Evolutionary conservation across 2,888 invertebrate genomes (phyloP).

Genomic region (Tetragonula carbonaria): DNA sequence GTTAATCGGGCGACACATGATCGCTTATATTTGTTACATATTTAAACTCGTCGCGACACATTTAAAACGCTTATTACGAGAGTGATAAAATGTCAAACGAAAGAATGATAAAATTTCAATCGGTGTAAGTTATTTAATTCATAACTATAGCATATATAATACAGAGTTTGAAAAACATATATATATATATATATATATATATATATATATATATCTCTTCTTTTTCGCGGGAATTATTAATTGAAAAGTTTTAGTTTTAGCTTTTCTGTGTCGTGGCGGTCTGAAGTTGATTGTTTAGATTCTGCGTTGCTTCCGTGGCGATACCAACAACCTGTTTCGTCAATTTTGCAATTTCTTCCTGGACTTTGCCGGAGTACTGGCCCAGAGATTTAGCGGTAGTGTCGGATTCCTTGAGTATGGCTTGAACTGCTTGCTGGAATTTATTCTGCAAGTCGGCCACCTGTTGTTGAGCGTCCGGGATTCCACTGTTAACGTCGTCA

Average conservation of each 20-base stretch:
- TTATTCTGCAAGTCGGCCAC: constrained; percentile 76
- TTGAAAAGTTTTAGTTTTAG: constrained; percentile 1
- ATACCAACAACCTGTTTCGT: constrained; percentile 80
- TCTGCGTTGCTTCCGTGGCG: constrained; percentile 78
- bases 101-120: background rate
- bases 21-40: background rate
- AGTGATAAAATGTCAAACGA: background rate
- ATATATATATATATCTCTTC: background rate
- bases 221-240: background rate
- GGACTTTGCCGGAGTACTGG: constrained; percentile 76
- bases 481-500: constrained; percentile 76
- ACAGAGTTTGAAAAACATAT: background rate
- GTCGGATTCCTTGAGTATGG: constrained; percentile 77
- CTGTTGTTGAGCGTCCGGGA: constrained; percentile 79
- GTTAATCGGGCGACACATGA: background rate
- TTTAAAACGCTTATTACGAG: background rate
- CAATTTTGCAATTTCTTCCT: constrained; percentile 77
- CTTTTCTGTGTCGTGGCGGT: constrained; percentile 62
- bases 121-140: background rate
- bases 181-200: too few species aligned
- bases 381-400: constrained; percentile 76
- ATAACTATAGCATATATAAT: constrained; percentile 26
- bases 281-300: constrained; percentile 76
- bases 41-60: too few species aligned
- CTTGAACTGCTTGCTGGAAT: constrained; percentile 77